These are phyloP conservation scores for Lonchura striata DNA, from an alignment of 2,113 vertebrate genomes.

Conservation along the genomic window DNA sequence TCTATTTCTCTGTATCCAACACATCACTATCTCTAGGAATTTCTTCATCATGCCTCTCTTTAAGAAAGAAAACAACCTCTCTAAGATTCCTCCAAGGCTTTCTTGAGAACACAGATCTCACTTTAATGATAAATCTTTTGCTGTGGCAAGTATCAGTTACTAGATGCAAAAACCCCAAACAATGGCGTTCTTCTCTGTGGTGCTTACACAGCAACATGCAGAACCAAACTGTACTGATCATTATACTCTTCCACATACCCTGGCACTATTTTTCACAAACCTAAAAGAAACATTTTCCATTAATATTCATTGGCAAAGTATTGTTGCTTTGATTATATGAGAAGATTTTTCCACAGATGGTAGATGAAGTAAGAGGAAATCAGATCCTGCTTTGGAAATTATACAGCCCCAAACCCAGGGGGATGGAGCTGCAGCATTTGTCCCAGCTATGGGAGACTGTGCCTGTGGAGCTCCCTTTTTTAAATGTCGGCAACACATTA, in stretches of 20 bases:
- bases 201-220: background rate
- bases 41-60: background rate
- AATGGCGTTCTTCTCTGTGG: background rate
- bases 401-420: background rate
- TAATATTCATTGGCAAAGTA: background rate
- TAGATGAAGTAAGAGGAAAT: background rate
- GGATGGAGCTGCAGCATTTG: rapidly evolving
- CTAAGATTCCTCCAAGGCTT: background rate
- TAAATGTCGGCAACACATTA: background rate
- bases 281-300: background rate
- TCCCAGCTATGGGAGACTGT: background rate
- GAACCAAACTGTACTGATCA: rapidly evolving
- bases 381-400: background rate
- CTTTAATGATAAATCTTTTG: background rate
- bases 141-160: background rate
- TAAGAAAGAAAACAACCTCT: background rate
- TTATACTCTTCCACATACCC: background rate
- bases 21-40: background rate
- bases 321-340: background rate
- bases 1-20: background rate
- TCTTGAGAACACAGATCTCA: background rate
- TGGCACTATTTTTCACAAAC: background rate
- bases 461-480: background rate
- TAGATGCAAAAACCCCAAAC: background rate
- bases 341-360: background rate